phyloP scores from a whole-genome alignment of 2,113 vertebrate species.

The Austrofundulus limnaeus region DNA sequence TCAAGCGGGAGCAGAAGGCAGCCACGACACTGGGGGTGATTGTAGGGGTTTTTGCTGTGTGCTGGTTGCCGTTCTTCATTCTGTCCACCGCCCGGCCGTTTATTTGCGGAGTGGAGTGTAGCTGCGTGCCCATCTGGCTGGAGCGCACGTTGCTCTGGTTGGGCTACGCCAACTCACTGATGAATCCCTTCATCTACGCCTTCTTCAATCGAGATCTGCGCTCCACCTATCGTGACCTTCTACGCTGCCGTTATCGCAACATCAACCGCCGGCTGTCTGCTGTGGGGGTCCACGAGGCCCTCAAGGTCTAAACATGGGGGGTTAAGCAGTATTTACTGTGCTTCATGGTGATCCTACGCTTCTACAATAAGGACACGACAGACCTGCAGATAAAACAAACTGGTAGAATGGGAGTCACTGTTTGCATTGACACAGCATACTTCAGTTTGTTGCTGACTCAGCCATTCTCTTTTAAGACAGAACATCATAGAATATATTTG shows the following conservation, averaged over 20 bases:
- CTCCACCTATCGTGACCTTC: slow-evolving; percentile 81
- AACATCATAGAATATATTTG: slow-evolving; percentile 47
- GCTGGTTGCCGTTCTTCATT: slow-evolving; percentile 84
- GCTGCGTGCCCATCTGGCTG: slow-evolving; percentile 84
- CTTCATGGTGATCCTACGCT: slow-evolving; percentile 11
- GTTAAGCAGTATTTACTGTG: background rate
- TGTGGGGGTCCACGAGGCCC: slow-evolving; percentile 82
- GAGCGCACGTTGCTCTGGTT: slow-evolving; percentile 82
- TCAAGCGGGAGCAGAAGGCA: slow-evolving; percentile 84
- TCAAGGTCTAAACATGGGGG: slow-evolving; percentile 63
- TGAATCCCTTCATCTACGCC: slow-evolving; percentile 85
- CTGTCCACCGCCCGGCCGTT: slow-evolving; percentile 82
- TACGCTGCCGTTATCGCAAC: slow-evolving; percentile 83
- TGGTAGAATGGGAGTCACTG: slow-evolving; percentile 45
- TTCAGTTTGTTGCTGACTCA: slow-evolving; percentile 54
- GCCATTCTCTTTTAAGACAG: slow-evolving; percentile 68
- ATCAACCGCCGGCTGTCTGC: slow-evolving; percentile 83
- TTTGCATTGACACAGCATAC: slow-evolving; percentile 38
- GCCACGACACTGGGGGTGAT: slow-evolving; percentile 83
- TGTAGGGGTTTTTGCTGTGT: slow-evolving; percentile 79
- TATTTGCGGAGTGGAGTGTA: slow-evolving; percentile 81
- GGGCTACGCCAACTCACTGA: slow-evolving; percentile 83
- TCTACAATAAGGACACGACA: slow-evolving; percentile 45
- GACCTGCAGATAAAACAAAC: slow-evolving; percentile 56
- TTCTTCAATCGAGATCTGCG: slow-evolving; percentile 84